A percentile compares a stretch with the other conserved stretches of the same genome.
These are phyloP conservation scores for Tetanocera ferruginea DNA, from an alignment of 2,888 invertebrate species.

Conservation along the genomic window DNA sequence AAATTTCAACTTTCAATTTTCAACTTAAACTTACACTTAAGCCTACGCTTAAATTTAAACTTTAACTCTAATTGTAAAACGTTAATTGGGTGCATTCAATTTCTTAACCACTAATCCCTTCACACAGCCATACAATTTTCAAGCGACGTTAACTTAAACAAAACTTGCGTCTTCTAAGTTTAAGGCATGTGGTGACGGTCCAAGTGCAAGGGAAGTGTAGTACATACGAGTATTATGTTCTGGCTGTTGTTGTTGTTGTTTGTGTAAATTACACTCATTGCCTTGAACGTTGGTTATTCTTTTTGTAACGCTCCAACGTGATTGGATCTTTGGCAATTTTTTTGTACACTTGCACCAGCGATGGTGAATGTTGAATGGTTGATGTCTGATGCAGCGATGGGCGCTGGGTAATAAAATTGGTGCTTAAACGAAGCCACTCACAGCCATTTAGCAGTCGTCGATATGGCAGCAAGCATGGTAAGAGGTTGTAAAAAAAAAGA, in stretches of 20 bases:
- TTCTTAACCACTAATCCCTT: background rate
- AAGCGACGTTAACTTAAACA: background rate
- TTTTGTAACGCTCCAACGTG: conserved; percentile 50
- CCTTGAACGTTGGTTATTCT: background rate
- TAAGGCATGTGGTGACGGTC: background rate
- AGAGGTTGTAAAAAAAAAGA: conserved; percentile 14
- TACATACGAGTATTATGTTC: conserved; percentile 10
- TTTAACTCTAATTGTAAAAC: background rate
- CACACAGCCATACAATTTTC: background rate
- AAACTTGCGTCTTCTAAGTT: background rate
- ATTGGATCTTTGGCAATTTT: conserved; percentile 58
- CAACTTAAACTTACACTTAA: background rate
- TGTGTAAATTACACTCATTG: background rate
- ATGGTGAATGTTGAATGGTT: conserved; percentile 30
- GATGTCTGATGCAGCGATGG: conserved; percentile 30
- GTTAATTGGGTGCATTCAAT: no score
- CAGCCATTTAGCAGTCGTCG: conserved; percentile 66
- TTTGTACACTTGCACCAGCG: conserved; percentile 49
- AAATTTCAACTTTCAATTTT: background rate
- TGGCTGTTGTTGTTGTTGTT: conserved; percentile 17
- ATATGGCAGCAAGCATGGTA: conserved; percentile 58
- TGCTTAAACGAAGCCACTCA: conserved; percentile 67
- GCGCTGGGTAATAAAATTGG: conserved; percentile 62
- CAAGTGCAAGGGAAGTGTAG: background rate
- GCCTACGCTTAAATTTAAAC: background rate